These are phyloP conservation scores for Pelodytes ibericus DNA, from an alignment of 2,797 vertebrate genomes.

Conservation along the genomic window DNA sequence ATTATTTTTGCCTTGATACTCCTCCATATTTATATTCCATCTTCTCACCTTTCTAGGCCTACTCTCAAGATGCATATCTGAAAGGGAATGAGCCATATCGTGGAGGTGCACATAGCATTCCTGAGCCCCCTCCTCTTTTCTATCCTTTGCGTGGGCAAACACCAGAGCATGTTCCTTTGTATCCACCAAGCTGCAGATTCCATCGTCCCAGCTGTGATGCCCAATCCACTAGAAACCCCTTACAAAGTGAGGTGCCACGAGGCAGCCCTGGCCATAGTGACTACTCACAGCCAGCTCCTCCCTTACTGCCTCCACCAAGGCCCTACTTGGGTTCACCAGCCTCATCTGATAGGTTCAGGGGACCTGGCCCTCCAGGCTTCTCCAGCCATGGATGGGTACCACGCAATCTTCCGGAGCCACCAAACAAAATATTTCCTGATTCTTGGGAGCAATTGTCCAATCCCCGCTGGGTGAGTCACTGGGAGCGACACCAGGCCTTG, in stretches of 20 bases:
- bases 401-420: slow-evolving; percentile 63
- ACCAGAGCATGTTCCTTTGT: slow-evolving; percentile 57
- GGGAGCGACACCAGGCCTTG: slow-evolving; percentile 87
- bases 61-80: slow-evolving; percentile 96
- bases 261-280: slow-evolving; percentile 28
- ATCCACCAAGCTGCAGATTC: slow-evolving; percentile 18
- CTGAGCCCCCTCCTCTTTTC: slow-evolving; percentile 86
- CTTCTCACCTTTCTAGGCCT: slow-evolving; percentile 75
- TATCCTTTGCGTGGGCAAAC: slow-evolving; percentile 80
- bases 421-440: slow-evolving; percentile 16
- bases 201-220: slow-evolving; percentile 23
- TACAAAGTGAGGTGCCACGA: slow-evolving; percentile 31
- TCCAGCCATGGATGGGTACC: slow-evolving; percentile 70
- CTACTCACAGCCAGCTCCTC: slow-evolving; percentile 68
- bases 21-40: not conserved
- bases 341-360: slow-evolving; percentile 64
- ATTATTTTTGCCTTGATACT: not conserved
- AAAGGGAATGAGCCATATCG: slow-evolving; percentile 90
- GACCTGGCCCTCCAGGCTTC: slow-evolving; percentile 32
- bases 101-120: slow-evolving; percentile 89
- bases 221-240: slow-evolving; percentile 24
- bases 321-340: slow-evolving; percentile 70
- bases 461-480: slow-evolving; percentile 65
- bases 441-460: slow-evolving; percentile 58
- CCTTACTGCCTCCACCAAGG: slow-evolving; percentile 76